phyloP scores from a whole-genome alignment of 2,888 invertebrate species.

The Cryptosula pallasiana region DNA sequence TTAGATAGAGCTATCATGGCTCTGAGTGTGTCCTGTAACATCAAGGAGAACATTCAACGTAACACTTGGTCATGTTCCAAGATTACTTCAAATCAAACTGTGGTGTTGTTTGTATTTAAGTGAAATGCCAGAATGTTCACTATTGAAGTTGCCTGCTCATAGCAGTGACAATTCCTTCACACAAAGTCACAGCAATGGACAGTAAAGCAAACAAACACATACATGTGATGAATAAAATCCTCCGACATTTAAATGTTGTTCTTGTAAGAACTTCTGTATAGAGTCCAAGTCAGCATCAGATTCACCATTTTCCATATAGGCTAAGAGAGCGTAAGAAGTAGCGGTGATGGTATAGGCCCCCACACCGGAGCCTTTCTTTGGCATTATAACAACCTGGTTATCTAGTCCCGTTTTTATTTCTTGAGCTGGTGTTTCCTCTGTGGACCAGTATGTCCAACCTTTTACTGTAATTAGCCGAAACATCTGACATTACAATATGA shows the following conservation, averaged over 20 bases:
- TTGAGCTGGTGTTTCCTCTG: neutral
- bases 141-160: no score
- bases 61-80: neutral
- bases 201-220: no score
- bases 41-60: neutral
- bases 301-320: slow-evolving; percentile 28
- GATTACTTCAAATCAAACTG: neutral
- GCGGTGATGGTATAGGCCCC: slow-evolving; percentile 22
- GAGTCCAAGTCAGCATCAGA: slow-evolving; percentile 25
- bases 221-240: slow-evolving; percentile 29
- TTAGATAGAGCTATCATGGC: slow-evolving; percentile 77
- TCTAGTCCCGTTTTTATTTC: neutral
- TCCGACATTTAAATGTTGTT: slow-evolving; percentile 24
- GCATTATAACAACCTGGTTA: neutral
- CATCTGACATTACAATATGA: no score
- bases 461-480: neutral
- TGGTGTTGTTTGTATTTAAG: no score
- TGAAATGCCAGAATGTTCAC: no score
- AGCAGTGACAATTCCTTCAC: no score
- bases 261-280: slow-evolving; percentile 30
- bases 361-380: neutral
- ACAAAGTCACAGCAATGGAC: no score
- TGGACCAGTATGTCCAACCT: neutral
- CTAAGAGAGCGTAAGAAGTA: slow-evolving; percentile 29
- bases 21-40: slow-evolving; percentile 70